Evolutionary conservation across 2,888 invertebrate genomes (phyloP).

Genomic region (Dicycla oo): DNA sequence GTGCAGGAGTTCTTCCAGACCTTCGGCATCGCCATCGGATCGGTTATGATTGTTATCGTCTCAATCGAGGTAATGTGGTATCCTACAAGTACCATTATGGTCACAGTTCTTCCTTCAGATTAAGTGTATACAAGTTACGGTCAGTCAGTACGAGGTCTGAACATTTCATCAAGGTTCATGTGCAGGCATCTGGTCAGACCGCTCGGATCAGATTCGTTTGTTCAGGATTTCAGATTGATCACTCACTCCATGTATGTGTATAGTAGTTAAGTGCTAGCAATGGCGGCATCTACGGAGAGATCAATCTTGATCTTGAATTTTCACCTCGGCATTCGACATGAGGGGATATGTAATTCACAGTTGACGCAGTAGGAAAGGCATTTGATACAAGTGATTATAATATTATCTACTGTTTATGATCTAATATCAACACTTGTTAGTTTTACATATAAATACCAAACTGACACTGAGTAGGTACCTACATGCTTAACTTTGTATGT

Average conservation of each 20-base stretch:
- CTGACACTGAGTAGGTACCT: not conserved
- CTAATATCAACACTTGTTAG: not conserved
- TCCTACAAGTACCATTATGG: too few species aligned
- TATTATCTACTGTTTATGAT: slow-evolving; percentile 3
- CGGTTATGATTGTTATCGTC: slow-evolving; percentile 92
- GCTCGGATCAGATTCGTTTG: not conserved
- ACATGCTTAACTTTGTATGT: not conserved
- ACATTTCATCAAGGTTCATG: not conserved
- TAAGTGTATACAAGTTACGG: not conserved
- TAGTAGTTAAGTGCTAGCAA: not conserved
- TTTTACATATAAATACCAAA: not conserved
- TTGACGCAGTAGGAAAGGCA: not conserved
- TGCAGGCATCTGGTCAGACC: not conserved
- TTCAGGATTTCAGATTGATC: not conserved
- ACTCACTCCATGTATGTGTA: not conserved
- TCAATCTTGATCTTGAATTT: not conserved
- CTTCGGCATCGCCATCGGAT: slow-evolving; percentile 90
- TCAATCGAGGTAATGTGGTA: slow-evolving; percentile 90
- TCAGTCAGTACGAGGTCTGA: not conserved
- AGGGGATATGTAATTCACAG: too few species aligned
- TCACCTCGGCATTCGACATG: not conserved
- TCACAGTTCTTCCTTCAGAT: not conserved
- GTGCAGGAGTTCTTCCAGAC: slow-evolving; percentile 82
- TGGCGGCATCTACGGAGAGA: not conserved
- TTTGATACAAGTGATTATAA: not conserved